Conservation (phyloP, 2,113 vertebrate species). For the Axis porcinus region DNA sequence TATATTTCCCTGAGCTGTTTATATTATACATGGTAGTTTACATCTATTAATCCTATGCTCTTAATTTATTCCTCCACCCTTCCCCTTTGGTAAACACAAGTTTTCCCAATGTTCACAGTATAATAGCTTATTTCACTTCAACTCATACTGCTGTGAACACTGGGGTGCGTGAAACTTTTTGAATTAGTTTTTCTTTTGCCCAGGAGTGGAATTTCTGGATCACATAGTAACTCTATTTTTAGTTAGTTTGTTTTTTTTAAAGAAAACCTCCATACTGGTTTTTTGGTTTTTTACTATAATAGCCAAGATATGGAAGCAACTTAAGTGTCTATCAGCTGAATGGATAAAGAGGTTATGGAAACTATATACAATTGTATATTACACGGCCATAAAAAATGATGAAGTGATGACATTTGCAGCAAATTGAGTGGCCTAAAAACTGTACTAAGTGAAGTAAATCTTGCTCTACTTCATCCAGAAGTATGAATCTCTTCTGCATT, state of each 20-base stretch:
- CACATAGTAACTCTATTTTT: neutral
- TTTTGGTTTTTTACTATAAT: neutral
- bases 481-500: neutral
- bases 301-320: neutral
- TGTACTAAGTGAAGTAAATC: neutral
- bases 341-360: neutral
- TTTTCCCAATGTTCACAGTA: neutral
- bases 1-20: neutral
- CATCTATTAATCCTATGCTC: neutral
- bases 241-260: neutral
- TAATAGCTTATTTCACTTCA: neutral
- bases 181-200: neutral
- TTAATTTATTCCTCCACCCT: neutral
- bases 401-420: neutral
- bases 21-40: neutral
- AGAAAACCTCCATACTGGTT: neutral
- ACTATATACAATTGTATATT: neutral
- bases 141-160: neutral
- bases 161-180: neutral
- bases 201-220: neutral
- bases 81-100: neutral
- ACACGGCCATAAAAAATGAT: neutral
- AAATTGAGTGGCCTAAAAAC: neutral
- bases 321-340: neutral
- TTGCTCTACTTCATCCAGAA: neutral